Base-by-base conservation (phyloP, 1,140 invertebrate species). In the Pseudomyrmex cubaensis region DNA sequence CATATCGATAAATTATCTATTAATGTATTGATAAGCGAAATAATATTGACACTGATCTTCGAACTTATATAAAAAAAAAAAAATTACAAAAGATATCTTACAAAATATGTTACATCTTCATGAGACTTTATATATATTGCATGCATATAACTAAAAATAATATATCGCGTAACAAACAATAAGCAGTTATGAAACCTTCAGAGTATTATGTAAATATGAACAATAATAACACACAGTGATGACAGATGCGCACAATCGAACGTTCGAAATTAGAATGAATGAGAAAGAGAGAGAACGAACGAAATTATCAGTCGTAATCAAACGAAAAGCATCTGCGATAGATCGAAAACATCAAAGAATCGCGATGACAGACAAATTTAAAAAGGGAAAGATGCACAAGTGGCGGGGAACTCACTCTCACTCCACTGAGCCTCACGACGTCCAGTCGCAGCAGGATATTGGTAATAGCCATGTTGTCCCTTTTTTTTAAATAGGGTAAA, bases 391-490 rank as follows among this genome's bases (percentile, higher is more conserved):
- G 56, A 69, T 15, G 75, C 52, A 20, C 57, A 72, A 73, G 72
- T 56, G 22, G 35, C 75, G 85, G 69, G 56, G 48, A 85, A 92
- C 92, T 92, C 72, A 92, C 92, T 87, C 91, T 89, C 50, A 87
- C 77, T 83, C 91, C 91, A 54, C 89, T 85, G 63, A 90, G 87
- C 67, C 85, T 91, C 2, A 86, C 67, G 82, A 92, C 85, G 69
- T 86, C 76, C 22, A 91, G 84, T 1, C 90, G 89, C 48, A 89
- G 83, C 35, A 92, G 78, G 80, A 92, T 89, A 86, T 92, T 91
- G 70, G 89, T 87, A 64, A 91, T 92, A 78, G 90, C 83, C 90
- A 92, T 92, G 85, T 8, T 17, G n/a, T 25, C 25, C 20, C 12
- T 20, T 35, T 57, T 57, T n/a, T 50, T 61, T 57, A 56, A 20